Evolutionary conservation across 2,113 vertebrate genomes (phyloP).

Genomic region (Phasianus colchicus): DNA sequence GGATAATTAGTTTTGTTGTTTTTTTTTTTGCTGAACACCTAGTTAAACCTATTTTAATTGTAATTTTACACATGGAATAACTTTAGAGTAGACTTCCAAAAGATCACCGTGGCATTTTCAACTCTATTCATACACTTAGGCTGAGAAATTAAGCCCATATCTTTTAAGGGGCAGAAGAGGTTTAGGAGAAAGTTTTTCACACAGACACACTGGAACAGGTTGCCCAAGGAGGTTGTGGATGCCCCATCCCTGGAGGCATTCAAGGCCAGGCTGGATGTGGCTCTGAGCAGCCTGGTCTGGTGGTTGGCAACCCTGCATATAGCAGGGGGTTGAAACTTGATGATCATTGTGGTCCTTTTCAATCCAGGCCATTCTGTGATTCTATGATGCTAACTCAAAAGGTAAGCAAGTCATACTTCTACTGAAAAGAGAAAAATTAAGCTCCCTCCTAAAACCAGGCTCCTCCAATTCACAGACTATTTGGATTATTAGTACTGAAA

Average conservation of each 20-base stretch:
- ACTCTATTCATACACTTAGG: background rate
- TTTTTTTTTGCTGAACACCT: background rate
- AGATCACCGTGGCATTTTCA: background rate
- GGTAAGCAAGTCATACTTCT: background rate
- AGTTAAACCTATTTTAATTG: background rate
- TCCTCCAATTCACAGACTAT: background rate
- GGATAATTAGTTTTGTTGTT: background rate
- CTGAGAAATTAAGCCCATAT: background rate
- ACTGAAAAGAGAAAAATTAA: background rate
- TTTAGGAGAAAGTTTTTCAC: too few species aligned
- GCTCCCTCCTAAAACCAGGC: background rate
- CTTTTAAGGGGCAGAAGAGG: background rate
- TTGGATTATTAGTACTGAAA: background rate
- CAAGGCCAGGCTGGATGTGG: too few species aligned
- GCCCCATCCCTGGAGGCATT: too few species aligned
- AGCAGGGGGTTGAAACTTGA: too few species aligned
- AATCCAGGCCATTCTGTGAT: too few species aligned
- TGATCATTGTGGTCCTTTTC: too few species aligned
- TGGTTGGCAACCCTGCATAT: too few species aligned
- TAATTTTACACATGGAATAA: background rate
- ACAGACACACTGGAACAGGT: too few species aligned
- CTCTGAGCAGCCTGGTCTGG: too few species aligned
- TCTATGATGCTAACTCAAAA: background rate
- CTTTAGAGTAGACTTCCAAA: background rate
- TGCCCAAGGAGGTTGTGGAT: too few species aligned